Conservation (phyloP, 2,888 invertebrate species). For the Eupithecia subumbrata region DNA sequence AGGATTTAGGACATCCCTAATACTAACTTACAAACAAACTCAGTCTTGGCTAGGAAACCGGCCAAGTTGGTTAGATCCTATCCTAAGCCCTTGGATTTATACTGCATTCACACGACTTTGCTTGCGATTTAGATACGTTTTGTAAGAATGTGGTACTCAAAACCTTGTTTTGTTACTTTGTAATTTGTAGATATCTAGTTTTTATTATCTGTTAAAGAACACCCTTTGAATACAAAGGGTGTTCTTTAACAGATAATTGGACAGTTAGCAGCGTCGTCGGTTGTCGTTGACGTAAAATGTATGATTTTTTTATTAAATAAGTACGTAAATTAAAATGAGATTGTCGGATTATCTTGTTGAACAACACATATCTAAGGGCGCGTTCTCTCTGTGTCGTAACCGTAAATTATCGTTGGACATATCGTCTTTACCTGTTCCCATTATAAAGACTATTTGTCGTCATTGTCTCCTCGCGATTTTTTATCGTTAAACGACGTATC, state of each 20-base stretch:
- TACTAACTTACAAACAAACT: conserved; percentile 20
- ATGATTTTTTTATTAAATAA: too few relatives aligned
- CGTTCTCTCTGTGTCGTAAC: too few relatives aligned
- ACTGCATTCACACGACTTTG: conserved; percentile 16
- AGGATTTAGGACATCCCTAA: conserved; percentile 19
- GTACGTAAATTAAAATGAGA: neutral
- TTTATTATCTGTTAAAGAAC: too few relatives aligned
- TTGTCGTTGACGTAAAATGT: too few relatives aligned
- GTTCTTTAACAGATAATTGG: neutral
- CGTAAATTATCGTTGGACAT: too few relatives aligned
- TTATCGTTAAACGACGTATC: too few relatives aligned
- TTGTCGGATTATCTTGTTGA: neutral
- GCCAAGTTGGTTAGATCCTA: conserved; percentile 33
- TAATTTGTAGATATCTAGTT: neutral
- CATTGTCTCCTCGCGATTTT: too few relatives aligned
- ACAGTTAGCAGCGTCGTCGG: too few relatives aligned
- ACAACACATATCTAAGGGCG: neutral
- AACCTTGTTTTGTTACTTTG: neutral
- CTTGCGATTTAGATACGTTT: neutral
- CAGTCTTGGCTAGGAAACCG: conserved; percentile 28
- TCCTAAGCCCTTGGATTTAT: conserved; percentile 33
- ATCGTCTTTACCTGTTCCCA: too few relatives aligned
- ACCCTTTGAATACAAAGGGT: too few relatives aligned
- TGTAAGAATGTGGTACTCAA: neutral
- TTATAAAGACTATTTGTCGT: too few relatives aligned